A percentile compares a stretch with the other conserved stretches of the same genome.
Evolutionary conservation across 2,797 vertebrate species (phyloP).

Genomic region (Anisognathus igniventris): DNA sequence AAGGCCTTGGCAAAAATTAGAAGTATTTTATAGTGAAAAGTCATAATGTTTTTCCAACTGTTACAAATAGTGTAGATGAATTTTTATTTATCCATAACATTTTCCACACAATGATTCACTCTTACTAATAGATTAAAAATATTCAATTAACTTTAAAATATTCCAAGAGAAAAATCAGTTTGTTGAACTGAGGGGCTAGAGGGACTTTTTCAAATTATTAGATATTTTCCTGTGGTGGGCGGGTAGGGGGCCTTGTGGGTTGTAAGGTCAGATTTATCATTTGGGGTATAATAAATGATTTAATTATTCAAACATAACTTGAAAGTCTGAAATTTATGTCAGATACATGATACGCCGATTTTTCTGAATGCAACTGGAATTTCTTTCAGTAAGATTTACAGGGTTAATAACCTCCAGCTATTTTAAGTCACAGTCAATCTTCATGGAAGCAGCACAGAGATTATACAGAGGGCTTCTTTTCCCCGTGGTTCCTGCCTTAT

Average conservation of each 20-base stretch:
- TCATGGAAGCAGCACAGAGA: background rate
- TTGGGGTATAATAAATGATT: background rate
- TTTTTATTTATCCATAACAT: background rate
- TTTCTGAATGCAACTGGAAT: conserved; percentile 18
- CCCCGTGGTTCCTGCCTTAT: background rate
- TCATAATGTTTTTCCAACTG: background rate
- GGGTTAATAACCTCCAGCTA: conserved; percentile 25
- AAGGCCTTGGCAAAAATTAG: background rate
- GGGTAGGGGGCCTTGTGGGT: rapidly evolving
- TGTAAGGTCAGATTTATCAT: background rate
- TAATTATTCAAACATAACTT: background rate
- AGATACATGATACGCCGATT: background rate
- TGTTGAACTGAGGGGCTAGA: background rate
- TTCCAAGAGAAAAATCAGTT: background rate
- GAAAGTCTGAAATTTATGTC: background rate
- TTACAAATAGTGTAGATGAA: background rate
- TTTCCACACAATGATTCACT: background rate
- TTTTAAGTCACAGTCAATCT: conserved; percentile 18
- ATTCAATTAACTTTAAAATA: background rate
- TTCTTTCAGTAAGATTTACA: conserved; percentile 11
- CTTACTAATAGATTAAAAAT: background rate
- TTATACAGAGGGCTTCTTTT: background rate
- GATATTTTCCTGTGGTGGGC: background rate
- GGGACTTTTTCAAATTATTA: background rate
- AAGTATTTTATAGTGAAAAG: background rate